These are phyloP conservation scores for Bombus soroeensis DNA, from an alignment of 1,140 invertebrate genomes.

Conservation along the genomic window DNA sequence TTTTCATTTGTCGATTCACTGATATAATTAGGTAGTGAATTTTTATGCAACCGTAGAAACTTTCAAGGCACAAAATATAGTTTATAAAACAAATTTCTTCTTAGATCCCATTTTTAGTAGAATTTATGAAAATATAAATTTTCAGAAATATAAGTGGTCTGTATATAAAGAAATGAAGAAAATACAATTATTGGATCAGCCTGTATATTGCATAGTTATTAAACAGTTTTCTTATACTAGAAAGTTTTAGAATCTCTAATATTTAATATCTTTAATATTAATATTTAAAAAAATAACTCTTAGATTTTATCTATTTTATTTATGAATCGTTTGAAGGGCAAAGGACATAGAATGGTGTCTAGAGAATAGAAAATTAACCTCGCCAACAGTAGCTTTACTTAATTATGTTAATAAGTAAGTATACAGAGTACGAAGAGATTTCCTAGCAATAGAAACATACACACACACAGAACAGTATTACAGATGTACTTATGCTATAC, in stretches of 20 bases:
- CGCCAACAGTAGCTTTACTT: slow-evolving; percentile 33
- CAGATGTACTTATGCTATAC: background rate
- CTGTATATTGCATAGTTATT: too few species aligned
- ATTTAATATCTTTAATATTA: background rate
- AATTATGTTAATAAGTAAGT: background rate
- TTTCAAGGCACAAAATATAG: too few species aligned
- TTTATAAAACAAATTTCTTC: background rate
- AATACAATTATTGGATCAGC: too few species aligned
- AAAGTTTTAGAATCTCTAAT: background rate
- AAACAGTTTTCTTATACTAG: background rate
- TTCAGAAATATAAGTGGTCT: too few species aligned
- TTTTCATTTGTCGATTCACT: background rate
- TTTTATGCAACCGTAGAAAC: background rate
- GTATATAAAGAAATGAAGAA: too few species aligned
- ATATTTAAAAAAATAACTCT: background rate
- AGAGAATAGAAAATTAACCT: slow-evolving; percentile 23
- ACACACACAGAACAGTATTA: slow-evolving; percentile 36
- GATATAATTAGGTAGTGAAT: too few species aligned
- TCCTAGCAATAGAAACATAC: background rate
- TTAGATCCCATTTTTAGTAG: background rate
- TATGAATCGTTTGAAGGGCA: background rate
- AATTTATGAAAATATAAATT: too few species aligned
- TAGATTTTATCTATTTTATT: slow-evolving; percentile 1
- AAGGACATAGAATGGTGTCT: background rate
- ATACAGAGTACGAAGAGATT: background rate